Evolutionary conservation across 1,140 invertebrate genomes (phyloP).

Genomic region (Drosophila kohkoa): DNA sequence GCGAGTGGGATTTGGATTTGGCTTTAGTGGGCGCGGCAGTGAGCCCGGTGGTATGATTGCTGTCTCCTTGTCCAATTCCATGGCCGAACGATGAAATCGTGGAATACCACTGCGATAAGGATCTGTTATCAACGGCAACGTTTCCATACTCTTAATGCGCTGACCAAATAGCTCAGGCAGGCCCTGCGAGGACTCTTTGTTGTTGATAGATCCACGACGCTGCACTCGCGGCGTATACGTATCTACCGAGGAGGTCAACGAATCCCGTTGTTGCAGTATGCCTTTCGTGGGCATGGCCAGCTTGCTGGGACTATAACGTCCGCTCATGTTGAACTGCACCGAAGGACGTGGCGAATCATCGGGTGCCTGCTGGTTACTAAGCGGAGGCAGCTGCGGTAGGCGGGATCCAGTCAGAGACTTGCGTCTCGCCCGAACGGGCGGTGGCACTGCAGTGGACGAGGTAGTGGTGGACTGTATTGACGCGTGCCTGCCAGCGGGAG

Average conservation of each 20-base stretch:
- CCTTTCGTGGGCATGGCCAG: constrained; percentile 70
- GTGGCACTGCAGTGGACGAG: constrained; percentile 48
- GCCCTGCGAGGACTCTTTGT: background rate
- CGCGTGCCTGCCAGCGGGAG: constrained; percentile 53
- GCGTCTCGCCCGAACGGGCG: constrained; percentile 51
- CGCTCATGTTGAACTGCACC: constrained; percentile 82
- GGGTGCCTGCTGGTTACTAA: constrained; percentile 19
- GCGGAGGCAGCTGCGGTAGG: constrained; percentile 57
- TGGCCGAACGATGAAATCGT: constrained; percentile 66
- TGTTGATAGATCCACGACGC: constrained; percentile 49
- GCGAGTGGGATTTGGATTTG: constrained; percentile 80
- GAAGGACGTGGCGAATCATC: constrained; percentile 82
- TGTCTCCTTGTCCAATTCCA: constrained; percentile 63
- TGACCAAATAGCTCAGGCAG: constrained; percentile 40
- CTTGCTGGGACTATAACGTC: constrained; percentile 70
- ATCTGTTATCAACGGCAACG: constrained; percentile 68
- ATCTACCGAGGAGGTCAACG: constrained; percentile 74
- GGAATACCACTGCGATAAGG: constrained; percentile 73
- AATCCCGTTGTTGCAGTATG: constrained; percentile 77
- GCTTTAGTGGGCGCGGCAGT: constrained; percentile 75
- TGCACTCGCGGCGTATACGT: constrained; percentile 64
- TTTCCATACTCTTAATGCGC: constrained; percentile 72
- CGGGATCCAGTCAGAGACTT: constrained; percentile 65
- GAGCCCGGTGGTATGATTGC: constrained; percentile 74
- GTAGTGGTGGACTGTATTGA: constrained; percentile 84